A percentile compares a stretch with the other conserved stretches of the same genome.
phyloP scores from a whole-genome alignment of 1,140 invertebrate genomes.

The Mizuhopecten yessoensis region DNA sequence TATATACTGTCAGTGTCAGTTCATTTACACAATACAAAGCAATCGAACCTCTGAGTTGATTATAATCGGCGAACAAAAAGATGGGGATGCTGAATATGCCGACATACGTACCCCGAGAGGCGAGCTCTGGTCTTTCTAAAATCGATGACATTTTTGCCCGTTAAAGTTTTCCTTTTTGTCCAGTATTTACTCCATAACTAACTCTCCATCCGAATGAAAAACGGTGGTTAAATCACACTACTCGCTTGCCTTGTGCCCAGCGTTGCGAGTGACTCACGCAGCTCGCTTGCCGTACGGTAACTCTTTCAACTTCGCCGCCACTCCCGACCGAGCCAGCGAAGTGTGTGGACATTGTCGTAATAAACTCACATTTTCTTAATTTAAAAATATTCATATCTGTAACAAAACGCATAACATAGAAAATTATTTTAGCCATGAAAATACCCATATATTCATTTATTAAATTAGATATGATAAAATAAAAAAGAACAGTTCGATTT shows the following conservation, averaged over 20 bases:
- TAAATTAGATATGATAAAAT: neutral
- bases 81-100: neutral
- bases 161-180: neutral
- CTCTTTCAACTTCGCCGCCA: conserved; percentile 60
- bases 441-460: neutral
- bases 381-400: neutral
- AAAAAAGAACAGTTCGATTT: neutral
- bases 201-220: conserved; percentile 25
- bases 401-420: neutral
- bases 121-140: conserved; percentile 63
- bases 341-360: conserved; percentile 37
- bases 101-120: conserved; percentile 64
- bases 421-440: neutral
- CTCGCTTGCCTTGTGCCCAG: conserved; percentile 36
- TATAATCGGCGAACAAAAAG: neutral
- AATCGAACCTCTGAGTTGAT: neutral
- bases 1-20: neutral
- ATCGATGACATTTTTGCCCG: conserved; percentile 63
- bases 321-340: conserved; percentile 47
- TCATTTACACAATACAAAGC: conserved; percentile 29
- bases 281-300: conserved; percentile 6
- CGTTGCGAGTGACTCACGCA: conserved; percentile 17
- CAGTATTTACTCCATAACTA: neutral
- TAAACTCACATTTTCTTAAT: neutral
- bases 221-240: conserved; percentile 18